These are phyloP conservation scores for Ctenoplectra terminalis DNA, from an alignment of 1,140 invertebrate genomes.

Conservation along the genomic window DNA sequence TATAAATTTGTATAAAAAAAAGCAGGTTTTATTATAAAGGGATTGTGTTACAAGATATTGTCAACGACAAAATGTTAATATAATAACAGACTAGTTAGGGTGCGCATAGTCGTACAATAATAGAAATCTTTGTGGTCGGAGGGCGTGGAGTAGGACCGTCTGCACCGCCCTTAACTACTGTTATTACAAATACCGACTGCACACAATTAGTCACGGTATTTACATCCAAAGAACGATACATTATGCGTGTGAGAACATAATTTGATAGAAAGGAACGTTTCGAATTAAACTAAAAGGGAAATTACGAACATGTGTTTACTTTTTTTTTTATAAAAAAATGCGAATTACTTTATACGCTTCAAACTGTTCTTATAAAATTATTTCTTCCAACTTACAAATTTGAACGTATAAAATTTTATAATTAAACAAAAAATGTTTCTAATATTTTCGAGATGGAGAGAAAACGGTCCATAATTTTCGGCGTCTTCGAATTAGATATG, in stretches of 20 bases:
- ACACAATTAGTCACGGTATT: neutral
- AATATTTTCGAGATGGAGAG: too few relatives aligned
- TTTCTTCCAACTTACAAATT: too few relatives aligned
- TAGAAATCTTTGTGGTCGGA: neutral
- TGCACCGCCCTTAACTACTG: neutral
- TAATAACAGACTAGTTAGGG: neutral
- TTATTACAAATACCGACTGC: neutral
- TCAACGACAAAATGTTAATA: neutral
- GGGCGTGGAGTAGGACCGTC: neutral
- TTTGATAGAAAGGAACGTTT: too few relatives aligned
- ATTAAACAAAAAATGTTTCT: too few relatives aligned
- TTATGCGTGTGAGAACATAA: neutral
- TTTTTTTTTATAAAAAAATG: too few relatives aligned
- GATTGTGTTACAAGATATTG: neutral
- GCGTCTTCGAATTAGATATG: neutral
- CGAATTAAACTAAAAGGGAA: neutral
- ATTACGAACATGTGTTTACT: neutral
- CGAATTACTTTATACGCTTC: too few relatives aligned
- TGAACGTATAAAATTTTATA: too few relatives aligned
- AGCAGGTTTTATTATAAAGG: too few relatives aligned
- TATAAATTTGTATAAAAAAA: too few relatives aligned
- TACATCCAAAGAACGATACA: neutral
- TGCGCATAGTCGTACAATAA: neutral
- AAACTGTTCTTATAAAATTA: too few relatives aligned
- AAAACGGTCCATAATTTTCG: neutral